Conservation (phyloP, 2,113 vertebrate genomes). For the Ceyx cyanopectus region DNA sequence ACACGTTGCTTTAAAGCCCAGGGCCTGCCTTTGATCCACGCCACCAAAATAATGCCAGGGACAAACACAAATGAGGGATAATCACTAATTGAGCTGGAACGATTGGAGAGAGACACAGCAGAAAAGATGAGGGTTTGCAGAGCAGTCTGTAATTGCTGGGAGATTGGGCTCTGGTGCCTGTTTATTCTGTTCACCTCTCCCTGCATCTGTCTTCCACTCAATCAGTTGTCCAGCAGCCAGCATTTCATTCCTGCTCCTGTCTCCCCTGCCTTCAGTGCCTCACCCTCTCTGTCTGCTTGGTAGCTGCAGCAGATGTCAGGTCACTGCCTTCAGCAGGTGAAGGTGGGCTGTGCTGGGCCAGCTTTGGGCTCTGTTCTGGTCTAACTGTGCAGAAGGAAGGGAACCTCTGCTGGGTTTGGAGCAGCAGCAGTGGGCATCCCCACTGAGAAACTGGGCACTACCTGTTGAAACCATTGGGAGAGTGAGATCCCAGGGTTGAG, state of each 20-base stretch:
- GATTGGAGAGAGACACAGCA: constrained; percentile 35
- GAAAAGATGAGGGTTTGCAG: constrained; percentile 60
- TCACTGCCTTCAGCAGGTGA: constrained; percentile 32
- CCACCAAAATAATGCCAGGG: constrained; percentile 57
- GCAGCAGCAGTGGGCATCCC: not conserved
- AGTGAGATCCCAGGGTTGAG: not conserved
- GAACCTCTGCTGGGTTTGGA: not conserved
- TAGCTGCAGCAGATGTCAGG: constrained; percentile 44
- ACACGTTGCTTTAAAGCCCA: constrained; percentile 44
- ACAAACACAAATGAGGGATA: constrained; percentile 62
- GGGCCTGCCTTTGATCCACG: constrained; percentile 54
- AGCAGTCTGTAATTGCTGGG: constrained; percentile 49
- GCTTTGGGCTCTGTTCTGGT: not conserved
- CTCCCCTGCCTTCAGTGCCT: constrained; percentile 7
- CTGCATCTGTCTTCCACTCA: constrained; percentile 54
- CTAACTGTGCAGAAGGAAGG: not conserved
- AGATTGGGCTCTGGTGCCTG: constrained; percentile 58
- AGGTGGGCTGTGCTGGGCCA: not conserved
- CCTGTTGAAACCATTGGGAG: not conserved
- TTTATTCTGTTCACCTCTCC: constrained; percentile 59
- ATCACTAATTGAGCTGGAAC: constrained; percentile 70
- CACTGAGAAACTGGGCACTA: not conserved
- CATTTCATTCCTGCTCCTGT: constrained; percentile 37
- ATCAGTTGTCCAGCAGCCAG: constrained; percentile 50
- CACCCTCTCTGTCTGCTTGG: constrained; percentile 44